Conservation (phyloP, 64 coral and sea anemone species). For the Stichodactyla helianthus region DNA sequence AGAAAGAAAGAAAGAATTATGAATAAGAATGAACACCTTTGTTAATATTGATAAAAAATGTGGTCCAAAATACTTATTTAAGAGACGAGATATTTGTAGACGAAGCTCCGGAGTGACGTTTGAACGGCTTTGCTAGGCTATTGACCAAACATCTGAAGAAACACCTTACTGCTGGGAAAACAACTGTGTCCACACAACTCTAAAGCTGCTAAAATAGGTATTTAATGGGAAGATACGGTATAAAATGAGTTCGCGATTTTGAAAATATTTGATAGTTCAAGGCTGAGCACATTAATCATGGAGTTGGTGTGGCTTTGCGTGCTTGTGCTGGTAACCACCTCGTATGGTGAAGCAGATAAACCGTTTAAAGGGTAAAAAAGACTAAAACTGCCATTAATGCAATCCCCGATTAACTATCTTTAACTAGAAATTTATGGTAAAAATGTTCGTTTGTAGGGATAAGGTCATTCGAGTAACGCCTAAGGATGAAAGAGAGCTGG, state of each 20-base stretch:
- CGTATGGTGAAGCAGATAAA: neutral
- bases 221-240: neutral
- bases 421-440: too few species aligned
- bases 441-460: neutral
- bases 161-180: neutral
- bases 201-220: neutral
- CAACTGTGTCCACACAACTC: neutral
- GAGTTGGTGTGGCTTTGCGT: neutral
- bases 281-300: neutral
- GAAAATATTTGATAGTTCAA: neutral
- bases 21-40: neutral
- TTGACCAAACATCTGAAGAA: neutral
- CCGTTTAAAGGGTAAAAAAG: slow-evolving; percentile 10
- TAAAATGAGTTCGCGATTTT: neutral
- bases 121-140: neutral
- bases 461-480: neutral
- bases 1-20: neutral
- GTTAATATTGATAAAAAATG: neutral
- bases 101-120: neutral
- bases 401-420: neutral
- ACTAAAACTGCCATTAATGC: neutral
- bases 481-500: neutral
- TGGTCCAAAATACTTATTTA: neutral
- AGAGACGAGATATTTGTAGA: neutral
- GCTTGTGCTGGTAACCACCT: neutral